These are phyloP conservation scores for Xestoiulus laeticollis DNA, from an alignment of 2,888 invertebrate genomes.

Conservation along the genomic window DNA sequence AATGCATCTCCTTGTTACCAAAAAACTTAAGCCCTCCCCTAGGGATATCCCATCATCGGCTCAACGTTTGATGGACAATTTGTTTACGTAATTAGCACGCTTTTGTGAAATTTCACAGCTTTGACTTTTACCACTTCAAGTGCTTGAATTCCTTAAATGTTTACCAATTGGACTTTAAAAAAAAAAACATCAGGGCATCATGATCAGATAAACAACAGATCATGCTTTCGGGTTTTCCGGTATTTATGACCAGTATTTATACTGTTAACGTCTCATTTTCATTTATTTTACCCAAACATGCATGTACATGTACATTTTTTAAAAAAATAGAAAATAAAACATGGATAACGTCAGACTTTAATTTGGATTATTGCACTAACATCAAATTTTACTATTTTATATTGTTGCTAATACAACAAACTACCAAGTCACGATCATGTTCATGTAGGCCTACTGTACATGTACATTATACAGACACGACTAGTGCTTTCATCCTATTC, in stretches of 20 bases:
- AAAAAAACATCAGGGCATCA: background rate
- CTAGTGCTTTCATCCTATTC: no score
- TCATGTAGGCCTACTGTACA: no score
- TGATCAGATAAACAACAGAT: background rate
- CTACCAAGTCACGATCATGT: no score
- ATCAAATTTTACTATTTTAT: no score
- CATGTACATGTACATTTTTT: no score
- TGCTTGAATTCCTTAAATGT: background rate
- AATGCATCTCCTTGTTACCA: background rate
- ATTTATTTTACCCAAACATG: no score
- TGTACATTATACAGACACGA: no score
- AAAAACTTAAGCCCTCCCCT: background rate
- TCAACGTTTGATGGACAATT: background rate
- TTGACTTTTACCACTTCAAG: slow-evolving; percentile 15
- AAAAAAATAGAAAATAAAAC: no score
- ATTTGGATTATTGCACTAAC: no score
- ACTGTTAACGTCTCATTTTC: background rate
- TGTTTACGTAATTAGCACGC: slow-evolving; percentile 18
- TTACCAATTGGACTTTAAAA: background rate
- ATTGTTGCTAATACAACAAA: no score
- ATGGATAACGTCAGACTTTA: no score
- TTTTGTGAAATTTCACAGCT: slow-evolving; percentile 2
- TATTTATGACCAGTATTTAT: background rate
- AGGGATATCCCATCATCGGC: background rate
- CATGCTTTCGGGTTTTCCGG: background rate